Conservation (phyloP, 2,888 invertebrate genomes). For the Nephrotoma appendiculata region DNA sequence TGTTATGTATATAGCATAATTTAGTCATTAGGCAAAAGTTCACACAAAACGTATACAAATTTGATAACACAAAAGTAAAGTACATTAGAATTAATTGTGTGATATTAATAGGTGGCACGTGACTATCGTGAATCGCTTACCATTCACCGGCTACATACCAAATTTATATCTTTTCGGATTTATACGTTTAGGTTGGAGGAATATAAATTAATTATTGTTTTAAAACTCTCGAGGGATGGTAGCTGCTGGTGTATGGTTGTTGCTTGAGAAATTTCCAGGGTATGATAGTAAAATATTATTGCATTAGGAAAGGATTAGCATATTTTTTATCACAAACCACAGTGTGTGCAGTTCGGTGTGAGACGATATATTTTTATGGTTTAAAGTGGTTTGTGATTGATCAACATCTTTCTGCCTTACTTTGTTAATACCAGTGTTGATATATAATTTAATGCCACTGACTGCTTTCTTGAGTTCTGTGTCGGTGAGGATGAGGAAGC, state of each 20-base stretch:
- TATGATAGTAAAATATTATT: not conserved
- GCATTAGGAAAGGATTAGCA: not conserved
- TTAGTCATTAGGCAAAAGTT: not conserved
- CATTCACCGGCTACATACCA: not conserved
- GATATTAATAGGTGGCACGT: slow-evolving; percentile 2
- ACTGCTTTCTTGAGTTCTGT: too few relatives aligned
- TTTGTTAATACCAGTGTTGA: too few relatives aligned
- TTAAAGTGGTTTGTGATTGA: not conserved
- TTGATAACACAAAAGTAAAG: not conserved
- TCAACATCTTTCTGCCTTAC: too few relatives aligned
- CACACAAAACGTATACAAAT: not conserved
- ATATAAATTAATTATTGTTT: not conserved
- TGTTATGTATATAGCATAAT: not conserved
- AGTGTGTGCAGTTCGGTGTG: too few relatives aligned
- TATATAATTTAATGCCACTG: too few relatives aligned
- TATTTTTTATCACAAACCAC: not conserved
- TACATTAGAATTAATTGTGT: slow-evolving; percentile 1
- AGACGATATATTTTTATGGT: not conserved
- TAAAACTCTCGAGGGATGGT: not conserved
- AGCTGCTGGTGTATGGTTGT: not conserved
- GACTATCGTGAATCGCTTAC: not conserved
- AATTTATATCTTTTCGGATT: not conserved
- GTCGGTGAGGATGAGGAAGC: too few relatives aligned
- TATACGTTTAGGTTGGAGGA: not conserved
- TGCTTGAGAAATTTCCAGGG: not conserved